Evolutionary conservation across 1,140 invertebrate species (phyloP).

Genomic region (Melipona quadrifasciata): DNA sequence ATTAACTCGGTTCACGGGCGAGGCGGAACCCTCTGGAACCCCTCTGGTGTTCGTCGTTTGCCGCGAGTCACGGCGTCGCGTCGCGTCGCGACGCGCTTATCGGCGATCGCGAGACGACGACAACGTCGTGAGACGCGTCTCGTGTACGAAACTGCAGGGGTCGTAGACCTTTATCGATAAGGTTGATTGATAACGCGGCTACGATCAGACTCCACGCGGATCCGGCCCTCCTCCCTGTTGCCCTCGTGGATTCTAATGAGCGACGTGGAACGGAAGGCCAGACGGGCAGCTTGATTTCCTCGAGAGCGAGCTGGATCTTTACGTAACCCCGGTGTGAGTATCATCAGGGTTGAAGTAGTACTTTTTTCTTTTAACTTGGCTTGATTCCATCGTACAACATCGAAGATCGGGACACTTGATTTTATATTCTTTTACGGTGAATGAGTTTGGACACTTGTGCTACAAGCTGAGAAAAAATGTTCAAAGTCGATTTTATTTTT

Average conservation of each 20-base stretch:
- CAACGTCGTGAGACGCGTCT: conserved; percentile 20
- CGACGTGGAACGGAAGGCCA: background rate
- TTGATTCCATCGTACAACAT: background rate
- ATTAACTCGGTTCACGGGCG: conserved; percentile 24
- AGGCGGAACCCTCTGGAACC: background rate
- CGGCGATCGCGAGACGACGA: conserved; percentile 37
- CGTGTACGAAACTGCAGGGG: conserved; percentile 20
- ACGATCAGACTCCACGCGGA: background rate
- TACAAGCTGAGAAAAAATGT: no score
- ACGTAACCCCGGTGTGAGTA: no score
- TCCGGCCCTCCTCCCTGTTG: background rate
- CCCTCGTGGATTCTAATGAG: conserved; percentile 34
- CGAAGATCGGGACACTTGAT: background rate
- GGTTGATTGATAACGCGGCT: conserved; percentile 48
- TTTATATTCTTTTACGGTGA: no score
- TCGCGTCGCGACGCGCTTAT: conserved; percentile 42
- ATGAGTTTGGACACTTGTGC: no score
- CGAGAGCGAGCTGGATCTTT: background rate
- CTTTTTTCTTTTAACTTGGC: no score
- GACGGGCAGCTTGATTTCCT: conserved; percentile 3
- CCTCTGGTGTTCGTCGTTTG: background rate
- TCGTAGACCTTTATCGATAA: conserved; percentile 34
- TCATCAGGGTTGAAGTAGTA: background rate
- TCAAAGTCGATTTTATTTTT: no score
- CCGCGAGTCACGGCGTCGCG: conserved; percentile 38